A percentile compares a stretch with the other conserved stretches of the same genome.
phyloP scores from a whole-genome alignment of 1,140 invertebrate species.

The Cydia splendana region DNA sequence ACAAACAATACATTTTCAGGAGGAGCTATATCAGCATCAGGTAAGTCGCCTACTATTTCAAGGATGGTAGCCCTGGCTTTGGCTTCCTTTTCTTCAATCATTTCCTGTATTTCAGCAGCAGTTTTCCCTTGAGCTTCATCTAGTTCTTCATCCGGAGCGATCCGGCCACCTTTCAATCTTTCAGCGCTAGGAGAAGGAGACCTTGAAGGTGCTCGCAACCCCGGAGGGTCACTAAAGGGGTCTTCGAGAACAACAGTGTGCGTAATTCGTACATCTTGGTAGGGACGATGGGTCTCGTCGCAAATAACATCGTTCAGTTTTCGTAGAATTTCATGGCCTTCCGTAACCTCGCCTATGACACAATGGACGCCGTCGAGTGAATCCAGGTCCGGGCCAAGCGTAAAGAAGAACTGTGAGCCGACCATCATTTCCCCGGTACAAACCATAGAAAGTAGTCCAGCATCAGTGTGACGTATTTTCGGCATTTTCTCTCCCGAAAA shows the following conservation, averaged over 20 bases:
- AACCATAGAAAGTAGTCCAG: conserved; percentile 96
- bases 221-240: conserved; percentile 94
- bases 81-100: conserved; percentile 95
- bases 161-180: conserved; percentile 89
- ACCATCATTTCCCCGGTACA: conserved; percentile 96
- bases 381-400: conserved; percentile 92
- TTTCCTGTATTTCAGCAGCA: conserved; percentile 91
- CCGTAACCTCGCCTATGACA: conserved; percentile 97
- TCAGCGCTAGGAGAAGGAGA: conserved; percentile 95
- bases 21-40: conserved; percentile 97
- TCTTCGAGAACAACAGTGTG: conserved; percentile 98
- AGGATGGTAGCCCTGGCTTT: conserved; percentile 97
- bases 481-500: conserved; percentile 96
- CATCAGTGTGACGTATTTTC: conserved; percentile 92
- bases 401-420: conserved; percentile 99
- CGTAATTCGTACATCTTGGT: conserved; percentile 97
- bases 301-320: conserved; percentile 97
- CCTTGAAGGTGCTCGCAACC: conserved; percentile 87
- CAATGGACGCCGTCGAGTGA: conserved; percentile 97
- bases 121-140: conserved; percentile 94
- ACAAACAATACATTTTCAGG: conserved; percentile 99
- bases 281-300: conserved; percentile 94
- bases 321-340: conserved; percentile 93
- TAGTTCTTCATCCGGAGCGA: conserved; percentile 96
- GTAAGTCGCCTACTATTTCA: conserved; percentile 99